Evolutionary conservation across 2,888 invertebrate genomes (phyloP), one percentile per base, ranked within the genome.

Genomic region (Ischnus inquisitorius): DNA sequence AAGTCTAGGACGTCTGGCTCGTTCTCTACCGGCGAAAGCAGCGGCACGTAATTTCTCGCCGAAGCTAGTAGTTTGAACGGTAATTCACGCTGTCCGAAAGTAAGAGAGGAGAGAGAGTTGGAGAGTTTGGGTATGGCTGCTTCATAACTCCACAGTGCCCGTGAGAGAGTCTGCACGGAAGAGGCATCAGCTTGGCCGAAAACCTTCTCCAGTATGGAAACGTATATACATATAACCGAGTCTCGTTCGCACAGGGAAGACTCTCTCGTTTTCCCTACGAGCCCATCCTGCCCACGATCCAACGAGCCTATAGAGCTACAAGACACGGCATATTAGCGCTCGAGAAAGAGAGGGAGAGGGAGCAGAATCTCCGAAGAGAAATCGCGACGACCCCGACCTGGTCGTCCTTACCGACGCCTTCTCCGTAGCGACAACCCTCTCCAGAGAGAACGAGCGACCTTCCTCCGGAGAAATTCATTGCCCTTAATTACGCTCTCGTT

Each of bases 401-500:
- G 57, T 60, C 78, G 74, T 80, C 64, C 67, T 64, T 14, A 62
- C 46, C 62, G 74, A 41, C 51, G 54, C 71, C 67, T 84, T 51
- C 34, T 60, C 60, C 28, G 62, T 22, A 60, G 72, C 75, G 72
- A 78, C 83, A 0, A 34, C 34, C 34, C 34, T 71, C 79, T 83
- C 84, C 65, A 39, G 68, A 79, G 78, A 62, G 82, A 75, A 80
- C 64, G 84, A 71, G 84, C 77, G 79, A 79, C 85, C 60, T 41
- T 60, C 57, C 72, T 28, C 77, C 81, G 80, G 80, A 83, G 87
- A 83, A 87, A 87, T 87, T 87, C 87, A 86, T 87, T 87, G 87
- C 84, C 87, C 85, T 82, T 85, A 87, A 87, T 87, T 87, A 87
- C 79, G 86, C 62, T 72, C 78, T 83, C 87, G 85, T 86, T 87